Percentiles rank a stretch among this genome's conserved stretches.
Conservation (phyloP, 1,140 invertebrate genomes). For the roundworm (Caenorhabditis elegans) region WBcel235 BX284602.5:13483001-13483500, state of each 20-base stretch:
- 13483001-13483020: slow-evolving; percentile 42
- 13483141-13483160: slow-evolving; percentile 32
- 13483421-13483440: neutral
- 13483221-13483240: slow-evolving; percentile 3
- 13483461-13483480: neutral
- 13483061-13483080: slow-evolving; percentile 26
- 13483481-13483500: neutral
- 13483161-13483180: slow-evolving; percentile 32
- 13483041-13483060: slow-evolving; percentile 19
- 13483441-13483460: neutral
- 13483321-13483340: slow-evolving; percentile 8
- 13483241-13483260: slow-evolving; percentile 22
- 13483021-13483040: slow-evolving; percentile 32
- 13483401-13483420: neutral
- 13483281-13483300: slow-evolving; percentile 7
- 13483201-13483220: slow-evolving; percentile 20
- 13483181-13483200: slow-evolving; percentile 35
- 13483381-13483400: neutral
- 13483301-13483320: slow-evolving; percentile 7
- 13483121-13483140: slow-evolving; percentile 15
- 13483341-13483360: slow-evolving; percentile 1
- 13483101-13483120: slow-evolving; percentile 19
- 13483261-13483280: slow-evolving; percentile 24
- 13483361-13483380: neutral
- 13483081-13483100: slow-evolving; percentile 13